Evolutionary conservation across 2,797 vertebrate species (phyloP).

Genomic region (Neomorphus geoffroyi): DNA sequence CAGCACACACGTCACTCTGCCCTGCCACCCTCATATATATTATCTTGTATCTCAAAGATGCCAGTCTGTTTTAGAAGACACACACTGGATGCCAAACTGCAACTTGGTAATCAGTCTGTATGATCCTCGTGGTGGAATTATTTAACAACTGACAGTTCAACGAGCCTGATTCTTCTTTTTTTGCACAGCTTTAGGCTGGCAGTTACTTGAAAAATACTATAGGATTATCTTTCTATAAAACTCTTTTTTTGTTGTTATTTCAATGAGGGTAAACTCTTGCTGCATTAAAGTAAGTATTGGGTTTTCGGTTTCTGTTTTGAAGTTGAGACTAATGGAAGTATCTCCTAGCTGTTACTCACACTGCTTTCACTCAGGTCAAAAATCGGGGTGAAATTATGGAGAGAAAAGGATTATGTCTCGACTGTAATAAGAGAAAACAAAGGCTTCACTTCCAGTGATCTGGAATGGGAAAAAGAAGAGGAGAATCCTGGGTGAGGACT

Average conservation of each 20-base stretch:
- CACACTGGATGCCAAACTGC: background rate
- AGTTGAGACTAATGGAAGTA: background rate
- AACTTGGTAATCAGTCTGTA: background rate
- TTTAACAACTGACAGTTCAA: background rate
- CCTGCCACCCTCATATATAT: accelerated
- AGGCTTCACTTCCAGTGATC: background rate
- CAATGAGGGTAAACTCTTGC: background rate
- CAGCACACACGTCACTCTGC: background rate
- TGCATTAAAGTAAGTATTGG: background rate
- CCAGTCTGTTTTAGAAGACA: background rate
- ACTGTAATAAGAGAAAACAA: background rate
- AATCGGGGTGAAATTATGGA: background rate
- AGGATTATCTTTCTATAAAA: background rate
- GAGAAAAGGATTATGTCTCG: background rate
- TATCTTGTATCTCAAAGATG: background rate
- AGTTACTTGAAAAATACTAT: background rate
- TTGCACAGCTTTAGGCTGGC: background rate
- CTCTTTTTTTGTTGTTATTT: background rate
- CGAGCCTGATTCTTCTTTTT: background rate
- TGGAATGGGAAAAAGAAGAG: background rate
- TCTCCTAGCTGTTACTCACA: background rate
- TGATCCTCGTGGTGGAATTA: background rate
- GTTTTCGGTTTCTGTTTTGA: background rate
- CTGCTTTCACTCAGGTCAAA: background rate
- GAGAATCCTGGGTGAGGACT: background rate